Conservation (phyloP, 2,797 vertebrate species). For the Microchirus variegatus region DNA sequence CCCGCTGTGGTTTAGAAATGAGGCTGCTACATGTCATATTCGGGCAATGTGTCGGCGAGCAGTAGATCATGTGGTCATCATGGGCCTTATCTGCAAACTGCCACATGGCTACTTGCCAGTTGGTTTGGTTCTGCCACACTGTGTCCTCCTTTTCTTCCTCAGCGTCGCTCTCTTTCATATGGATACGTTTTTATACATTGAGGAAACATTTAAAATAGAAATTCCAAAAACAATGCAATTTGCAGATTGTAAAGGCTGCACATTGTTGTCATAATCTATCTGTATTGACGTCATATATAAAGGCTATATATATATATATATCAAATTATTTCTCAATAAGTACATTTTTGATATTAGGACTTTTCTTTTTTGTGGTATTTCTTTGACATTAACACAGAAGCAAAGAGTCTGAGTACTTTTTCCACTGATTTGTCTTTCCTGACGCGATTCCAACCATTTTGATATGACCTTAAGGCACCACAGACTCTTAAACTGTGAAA, state of each 20-base stretch:
- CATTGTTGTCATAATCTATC: too few species aligned
- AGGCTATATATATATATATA: too few species aligned
- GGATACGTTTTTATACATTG: too few species aligned
- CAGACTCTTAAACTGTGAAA: conserved; percentile 35
- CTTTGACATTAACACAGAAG: too few species aligned
- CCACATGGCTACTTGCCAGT: conserved; percentile 72
- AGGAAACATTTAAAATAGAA: too few species aligned
- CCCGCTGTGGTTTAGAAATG: conserved; percentile 60
- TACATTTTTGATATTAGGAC: background rate
- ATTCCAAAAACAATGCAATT: too few species aligned
- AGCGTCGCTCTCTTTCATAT: conserved; percentile 14
- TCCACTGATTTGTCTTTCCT: background rate
- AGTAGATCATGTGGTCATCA: conserved; percentile 72
- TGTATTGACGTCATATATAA: too few species aligned
- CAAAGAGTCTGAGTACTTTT: too few species aligned
- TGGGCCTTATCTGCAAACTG: conserved; percentile 80
- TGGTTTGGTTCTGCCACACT: conserved; percentile 45
- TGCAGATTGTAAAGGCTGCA: too few species aligned
- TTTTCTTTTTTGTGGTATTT: too few species aligned
- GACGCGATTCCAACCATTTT: conserved; percentile 8
- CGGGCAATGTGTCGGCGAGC: conserved; percentile 49
- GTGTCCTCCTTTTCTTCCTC: conserved; percentile 43
- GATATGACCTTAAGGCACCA: conserved; percentile 47
- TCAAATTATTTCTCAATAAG: background rate
- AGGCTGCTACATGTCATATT: conserved; percentile 59